A percentile compares a stretch with the other conserved stretches of the same genome.
Conservation (phyloP, 2,113 vertebrate species). For the Chionomys nivalis region DNA sequence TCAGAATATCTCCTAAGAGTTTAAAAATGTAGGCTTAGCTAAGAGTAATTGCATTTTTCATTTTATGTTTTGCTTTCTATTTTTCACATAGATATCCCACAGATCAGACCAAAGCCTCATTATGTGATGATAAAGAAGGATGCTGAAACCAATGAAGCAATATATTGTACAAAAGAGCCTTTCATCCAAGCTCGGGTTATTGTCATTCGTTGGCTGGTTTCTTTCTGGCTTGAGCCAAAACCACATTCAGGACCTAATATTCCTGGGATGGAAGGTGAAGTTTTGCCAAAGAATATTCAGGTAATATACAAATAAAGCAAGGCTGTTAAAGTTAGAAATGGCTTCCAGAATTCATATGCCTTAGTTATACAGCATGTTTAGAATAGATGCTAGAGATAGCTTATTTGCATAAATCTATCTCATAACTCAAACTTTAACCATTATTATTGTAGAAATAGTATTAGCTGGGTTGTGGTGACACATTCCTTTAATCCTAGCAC, state of each 20-base stretch:
- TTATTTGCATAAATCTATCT: conserved; percentile 52
- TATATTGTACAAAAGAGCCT: conserved; percentile 98
- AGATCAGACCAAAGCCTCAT: conserved; percentile 96
- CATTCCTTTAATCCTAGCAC: neutral
- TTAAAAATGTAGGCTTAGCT: conserved; percentile 48
- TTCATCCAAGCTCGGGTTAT: conserved; percentile 98
- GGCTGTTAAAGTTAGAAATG: conserved; percentile 38
- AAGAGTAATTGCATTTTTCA: conserved; percentile 37
- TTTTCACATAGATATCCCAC: conserved; percentile 92
- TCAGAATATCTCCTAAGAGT: conserved; percentile 9
- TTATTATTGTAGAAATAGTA: neutral
- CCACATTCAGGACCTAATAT: conserved; percentile 93
- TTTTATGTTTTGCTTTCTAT: conserved; percentile 38
- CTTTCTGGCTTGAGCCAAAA: conserved; percentile 98
- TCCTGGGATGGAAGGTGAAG: conserved; percentile 98
- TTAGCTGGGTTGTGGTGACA: neutral
- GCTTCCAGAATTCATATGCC: neutral
- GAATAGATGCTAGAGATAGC: neutral
- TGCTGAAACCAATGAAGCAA: conserved; percentile 92
- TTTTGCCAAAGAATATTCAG: conserved; percentile 99
- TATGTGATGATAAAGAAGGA: conserved; percentile 95
- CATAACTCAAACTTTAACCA: conserved; percentile 43
- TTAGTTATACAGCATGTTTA: conserved; percentile 22
- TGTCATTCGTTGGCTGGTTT: conserved; percentile 99
- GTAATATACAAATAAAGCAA: conserved; percentile 81